A percentile compares a stretch with the other conserved stretches of the same genome.
Evolutionary conservation across 2,888 invertebrate genomes (phyloP).

Genomic region (Colostygia pectinataria): DNA sequence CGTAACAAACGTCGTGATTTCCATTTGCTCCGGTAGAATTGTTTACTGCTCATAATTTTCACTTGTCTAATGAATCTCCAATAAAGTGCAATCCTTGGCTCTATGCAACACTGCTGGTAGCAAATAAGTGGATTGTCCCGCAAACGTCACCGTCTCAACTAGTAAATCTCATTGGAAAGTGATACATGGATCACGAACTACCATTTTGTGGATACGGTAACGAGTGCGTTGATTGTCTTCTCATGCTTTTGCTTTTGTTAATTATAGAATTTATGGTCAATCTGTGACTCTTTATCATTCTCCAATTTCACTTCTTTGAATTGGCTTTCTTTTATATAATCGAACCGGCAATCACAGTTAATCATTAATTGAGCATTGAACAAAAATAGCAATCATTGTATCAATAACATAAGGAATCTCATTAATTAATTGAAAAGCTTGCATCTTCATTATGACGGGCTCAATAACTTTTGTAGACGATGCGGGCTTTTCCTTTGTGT

Average conservation of each 20-base stretch:
- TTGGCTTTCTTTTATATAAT: conserved; percentile 47
- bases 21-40: conserved; percentile 30
- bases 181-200: conserved; percentile 63
- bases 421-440: conserved; percentile 75
- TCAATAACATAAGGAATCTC: conserved; percentile 64
- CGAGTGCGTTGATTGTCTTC: conserved; percentile 60
- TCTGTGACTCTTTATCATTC: conserved; percentile 47
- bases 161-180: conserved; percentile 67
- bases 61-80: conserved; percentile 39
- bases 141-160: conserved; percentile 58
- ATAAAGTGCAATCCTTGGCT: conserved; percentile 43
- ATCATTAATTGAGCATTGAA: conserved; percentile 63
- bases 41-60: conserved; percentile 36
- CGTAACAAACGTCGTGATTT: conserved; percentile 34
- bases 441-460: conserved; percentile 72
- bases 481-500: conserved; percentile 63
- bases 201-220: conserved; percentile 59
- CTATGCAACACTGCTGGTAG: conserved; percentile 41
- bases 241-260: conserved; percentile 55
- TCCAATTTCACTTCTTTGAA: conserved; percentile 53
- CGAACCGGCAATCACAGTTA: conserved; percentile 56
- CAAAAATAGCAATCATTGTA: conserved; percentile 58
- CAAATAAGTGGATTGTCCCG: conserved; percentile 48
- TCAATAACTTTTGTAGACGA: conserved; percentile 69
- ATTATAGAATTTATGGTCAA: conserved; percentile 58